Base-by-base conservation (phyloP, 2,113 vertebrate genomes). In the Callithrix jacchus region DNA sequence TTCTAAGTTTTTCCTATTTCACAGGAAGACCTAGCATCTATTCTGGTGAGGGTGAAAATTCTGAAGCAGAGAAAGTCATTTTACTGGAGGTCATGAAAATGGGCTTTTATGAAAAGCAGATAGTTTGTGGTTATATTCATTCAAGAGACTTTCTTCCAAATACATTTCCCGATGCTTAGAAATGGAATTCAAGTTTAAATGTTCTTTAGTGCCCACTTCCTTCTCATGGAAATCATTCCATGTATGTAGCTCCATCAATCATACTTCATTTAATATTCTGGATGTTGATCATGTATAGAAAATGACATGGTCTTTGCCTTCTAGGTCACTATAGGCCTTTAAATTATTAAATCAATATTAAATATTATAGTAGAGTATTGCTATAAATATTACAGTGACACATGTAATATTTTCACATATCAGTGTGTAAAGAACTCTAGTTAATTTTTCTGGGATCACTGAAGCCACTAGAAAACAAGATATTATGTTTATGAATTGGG, bases 321-420 rank as follows among this genome's bases (percentile, higher is more conserved):
- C 6, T n/a, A 73, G 68, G 42, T 89, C 49, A 79, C 52, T 56
- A 4, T 25, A 92, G 71, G 54, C 17, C 40, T 92, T 82, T 82
- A 42, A 89, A 89, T 92, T 82, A 94, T 79, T 96, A 82, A 83
- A 82, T 86, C 66, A 82, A 13, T 95, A 82, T 88, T 64, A 25
- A 4, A 27, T 89, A 89, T 81, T 93, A 52, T 30, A 81, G 12
- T 58, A 47, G 18, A 89, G 5, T 45, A 8, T 85, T 70, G 35
- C 30, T 32, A 40, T 96, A 89, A 96, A 95, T 95, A 84, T 76
- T 73, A 47, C 3, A 77, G 35, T 89, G 74, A 58, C 37, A 86
- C 17, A n/a, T 77, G 42, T 45, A 87, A 13, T 77, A 64, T 87
- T 77, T 95, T 89, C 21, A 40, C 30, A 32, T 77, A 30, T 70